Base-by-base conservation (phyloP, 1,140 invertebrate genomes). In the Drosophila seguyi region DNA sequence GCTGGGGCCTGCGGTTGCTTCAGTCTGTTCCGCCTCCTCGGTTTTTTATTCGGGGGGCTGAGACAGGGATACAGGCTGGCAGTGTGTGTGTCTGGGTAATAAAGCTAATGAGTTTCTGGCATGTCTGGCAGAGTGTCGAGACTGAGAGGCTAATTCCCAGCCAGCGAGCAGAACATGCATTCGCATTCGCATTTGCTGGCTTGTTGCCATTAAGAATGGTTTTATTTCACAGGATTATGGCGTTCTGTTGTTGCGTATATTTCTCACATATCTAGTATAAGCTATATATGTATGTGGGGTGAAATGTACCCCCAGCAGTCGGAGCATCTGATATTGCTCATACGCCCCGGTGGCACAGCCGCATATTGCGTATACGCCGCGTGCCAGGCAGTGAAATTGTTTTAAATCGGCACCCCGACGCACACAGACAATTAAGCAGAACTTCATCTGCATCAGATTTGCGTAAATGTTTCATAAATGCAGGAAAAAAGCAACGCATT, bases 401-500 rank as follows among this genome's bases (percentile, higher is more conserved):
- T 78, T 88, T 88, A 48, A 87, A 60, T 67, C 59, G 38, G 8
- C 16, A 38, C 29, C n/a, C 48, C 67, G 44, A 48, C 71, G 42
- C 34, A 53, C 72, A 76, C 68, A 74, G 58, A 72, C 75, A 72
- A 78, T 71, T 73, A 79, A 60, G 62, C 68, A 44, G 38, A 59
- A 27, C 57, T 61, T 29, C 44, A 59, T 63, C 68, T 67, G 75
- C 73, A 80, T 77, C 73, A 72, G 79, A 74, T 81, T 67, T 47
- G 48, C 85, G 69, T 88, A 75, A 84, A 90, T 84, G 87, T 88
- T 88, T 88, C 61, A 90, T 69, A 80, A 90, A 53, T 79, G 75
- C 62, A 76, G 10, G 31, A 36, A 73, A 88, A 86, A 56, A 59
- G 66, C 71, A 62, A 44, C 52, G 53, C 84, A 68, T 76, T 86